Percentiles rank a stretch among this genome's conserved stretches.
phyloP scores from a whole-genome alignment of 2,888 invertebrate species.

The Himalopsyche tibetana region DNA sequence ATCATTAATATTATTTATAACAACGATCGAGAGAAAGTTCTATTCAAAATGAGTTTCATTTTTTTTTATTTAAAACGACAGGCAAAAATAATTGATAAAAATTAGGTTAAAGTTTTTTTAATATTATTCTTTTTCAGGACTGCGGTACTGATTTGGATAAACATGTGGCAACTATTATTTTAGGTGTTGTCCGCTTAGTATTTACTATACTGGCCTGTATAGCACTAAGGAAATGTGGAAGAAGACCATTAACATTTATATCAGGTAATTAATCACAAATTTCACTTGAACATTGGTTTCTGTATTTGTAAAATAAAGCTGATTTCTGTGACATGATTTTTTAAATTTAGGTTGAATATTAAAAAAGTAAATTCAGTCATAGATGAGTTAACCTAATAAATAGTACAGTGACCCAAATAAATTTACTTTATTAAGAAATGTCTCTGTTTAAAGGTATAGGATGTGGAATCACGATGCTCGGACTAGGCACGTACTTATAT shows the following conservation, averaged over 20 bases:
- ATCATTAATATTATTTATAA: no score
- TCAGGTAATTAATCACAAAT: conserved; percentile 73
- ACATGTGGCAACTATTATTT: conserved; percentile 78
- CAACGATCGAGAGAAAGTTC: no score
- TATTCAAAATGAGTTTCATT: no score
- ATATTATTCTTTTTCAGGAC: conserved; percentile 70
- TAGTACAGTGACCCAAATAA: background rate
- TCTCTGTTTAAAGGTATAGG: conserved; percentile 72
- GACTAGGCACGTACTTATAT: conserved; percentile 79
- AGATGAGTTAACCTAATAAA: background rate
- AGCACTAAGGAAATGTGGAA: conserved; percentile 78
- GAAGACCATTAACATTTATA: conserved; percentile 80
- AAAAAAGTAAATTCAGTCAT: background rate
- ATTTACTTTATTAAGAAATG: conserved; percentile 45
- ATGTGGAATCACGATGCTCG: conserved; percentile 81
- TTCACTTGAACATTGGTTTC: no score
- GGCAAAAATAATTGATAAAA: no score
- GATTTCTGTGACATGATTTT: background rate
- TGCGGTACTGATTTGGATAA: conserved; percentile 79
- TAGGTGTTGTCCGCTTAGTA: conserved; percentile 79
- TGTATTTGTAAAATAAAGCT: background rate
- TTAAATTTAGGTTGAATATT: background rate
- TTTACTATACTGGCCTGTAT: conserved; percentile 81
- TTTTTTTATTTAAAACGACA: no score
- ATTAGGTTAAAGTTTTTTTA: background rate